Conservation (phyloP, 2,113 vertebrate genomes). For the Agapornis roseicollis region DNA sequence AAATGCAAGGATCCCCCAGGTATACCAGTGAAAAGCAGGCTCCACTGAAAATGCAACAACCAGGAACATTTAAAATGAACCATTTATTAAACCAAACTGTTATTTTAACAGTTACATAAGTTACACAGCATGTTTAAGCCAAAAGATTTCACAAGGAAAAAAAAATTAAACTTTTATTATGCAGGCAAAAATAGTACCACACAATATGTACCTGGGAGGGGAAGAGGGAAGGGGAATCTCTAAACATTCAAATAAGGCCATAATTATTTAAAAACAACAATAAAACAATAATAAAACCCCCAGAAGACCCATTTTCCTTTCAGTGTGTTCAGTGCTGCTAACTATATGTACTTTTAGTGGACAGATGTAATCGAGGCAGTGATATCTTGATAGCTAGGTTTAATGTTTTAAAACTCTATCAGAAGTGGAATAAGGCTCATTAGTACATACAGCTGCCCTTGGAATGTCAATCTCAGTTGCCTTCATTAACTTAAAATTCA, state of each 20-base stretch:
- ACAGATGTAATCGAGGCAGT: conserved; percentile 69
- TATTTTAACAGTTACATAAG: conserved; percentile 97
- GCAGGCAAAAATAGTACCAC: conserved; percentile 97
- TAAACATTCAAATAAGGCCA: conserved; percentile 85
- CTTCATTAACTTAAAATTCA: conserved; percentile 83
- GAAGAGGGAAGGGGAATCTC: conserved; percentile 65
- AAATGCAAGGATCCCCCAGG: background rate
- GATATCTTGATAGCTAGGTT: conserved; percentile 58
- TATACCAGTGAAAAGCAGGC: background rate
- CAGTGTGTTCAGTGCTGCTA: conserved; percentile 84
- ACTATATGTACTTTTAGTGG: conserved; percentile 75
- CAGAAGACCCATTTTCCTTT: conserved; percentile 73
- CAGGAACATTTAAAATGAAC: conserved; percentile 78
- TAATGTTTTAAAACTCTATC: conserved; percentile 55
- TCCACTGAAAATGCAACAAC: conserved; percentile 53
- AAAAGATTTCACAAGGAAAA: conserved; percentile 83
- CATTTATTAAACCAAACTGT: conserved; percentile 98
- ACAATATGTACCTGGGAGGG: conserved; percentile 91
- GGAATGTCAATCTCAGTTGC: conserved; percentile 72
- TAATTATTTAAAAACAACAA: conserved; percentile 83
- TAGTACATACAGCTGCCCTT: conserved; percentile 85
- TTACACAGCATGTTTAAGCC: conserved; percentile 90
- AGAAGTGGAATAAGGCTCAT: conserved; percentile 76
- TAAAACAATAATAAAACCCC: conserved; percentile 74
- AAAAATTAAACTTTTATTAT: conserved; percentile 85